Percentiles rank a stretch among this genome's conserved stretches.
phyloP scores from a whole-genome alignment of 2,797 vertebrate genomes.

The Lagorchestes hirsutus region DNA sequence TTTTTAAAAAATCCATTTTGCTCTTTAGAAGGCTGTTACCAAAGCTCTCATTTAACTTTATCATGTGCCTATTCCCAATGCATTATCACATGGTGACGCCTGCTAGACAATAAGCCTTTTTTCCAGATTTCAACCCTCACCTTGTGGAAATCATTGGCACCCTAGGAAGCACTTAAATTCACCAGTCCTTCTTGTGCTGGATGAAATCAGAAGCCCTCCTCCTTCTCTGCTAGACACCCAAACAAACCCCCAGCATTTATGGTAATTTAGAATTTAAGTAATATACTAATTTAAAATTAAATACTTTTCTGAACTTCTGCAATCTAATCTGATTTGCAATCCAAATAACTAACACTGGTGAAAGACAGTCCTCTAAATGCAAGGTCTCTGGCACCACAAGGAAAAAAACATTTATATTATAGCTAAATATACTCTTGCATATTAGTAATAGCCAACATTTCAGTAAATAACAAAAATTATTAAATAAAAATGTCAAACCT shows the following conservation, averaged over 20 bases:
- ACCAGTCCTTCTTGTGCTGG: not conserved
- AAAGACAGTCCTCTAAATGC: conserved; percentile 44
- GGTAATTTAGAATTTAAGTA: conserved; percentile 55
- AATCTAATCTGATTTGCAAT: conserved; percentile 64
- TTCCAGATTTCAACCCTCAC: not conserved
- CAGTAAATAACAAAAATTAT: conserved; percentile 3
- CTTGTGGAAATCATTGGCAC: not conserved
- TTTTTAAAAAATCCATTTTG: not conserved
- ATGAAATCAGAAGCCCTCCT: conserved; percentile 32
- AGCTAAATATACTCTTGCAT: conserved; percentile 20
- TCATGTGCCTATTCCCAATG: not conserved
- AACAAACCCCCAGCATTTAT: conserved; percentile 30
- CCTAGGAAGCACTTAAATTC: not conserved
- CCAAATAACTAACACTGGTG: conserved; percentile 46
- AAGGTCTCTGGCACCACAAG: conserved; percentile 3
- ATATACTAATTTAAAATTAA: conserved; percentile 61
- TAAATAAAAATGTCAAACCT: conserved; percentile 56
- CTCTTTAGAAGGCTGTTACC: conserved; percentile 31
- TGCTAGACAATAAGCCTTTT: not conserved
- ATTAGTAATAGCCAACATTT: not conserved
- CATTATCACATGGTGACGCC: conserved; percentile 8
- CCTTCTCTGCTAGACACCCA: conserved; percentile 18
- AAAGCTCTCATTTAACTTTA: conserved; percentile 8
- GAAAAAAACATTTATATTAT: not conserved
- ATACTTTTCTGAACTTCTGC: conserved; percentile 58